phyloP scores from a whole-genome alignment of 2,888 invertebrate species.

The Agriopis leucophaearia region DNA sequence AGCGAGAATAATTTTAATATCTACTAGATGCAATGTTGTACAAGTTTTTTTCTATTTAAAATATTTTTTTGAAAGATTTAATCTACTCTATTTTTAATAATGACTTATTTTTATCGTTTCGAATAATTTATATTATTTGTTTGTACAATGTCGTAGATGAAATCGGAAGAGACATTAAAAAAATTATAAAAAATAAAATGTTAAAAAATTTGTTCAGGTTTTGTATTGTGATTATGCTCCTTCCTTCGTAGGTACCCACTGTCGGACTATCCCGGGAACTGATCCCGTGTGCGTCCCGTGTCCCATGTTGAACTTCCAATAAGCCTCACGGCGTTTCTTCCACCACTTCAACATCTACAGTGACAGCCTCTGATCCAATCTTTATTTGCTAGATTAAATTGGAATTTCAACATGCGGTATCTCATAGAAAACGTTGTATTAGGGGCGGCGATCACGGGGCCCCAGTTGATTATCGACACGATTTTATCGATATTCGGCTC shows the following conservation, averaged over 20 bases:
- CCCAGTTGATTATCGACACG: constrained; percentile 73
- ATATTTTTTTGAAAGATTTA: constrained; percentile 83
- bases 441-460: constrained; percentile 80
- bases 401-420: constrained; percentile 66
- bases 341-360: constrained; percentile 22
- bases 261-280: constrained; percentile 71
- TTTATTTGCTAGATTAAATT: constrained; percentile 43
- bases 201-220: constrained; percentile 78
- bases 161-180: constrained; percentile 82
- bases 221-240: constrained; percentile 70
- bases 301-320: constrained; percentile 66
- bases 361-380: constrained; percentile 15
- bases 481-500: constrained; percentile 74
- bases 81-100: constrained; percentile 85
- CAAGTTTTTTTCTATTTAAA: constrained; percentile 83
- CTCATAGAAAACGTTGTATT: constrained; percentile 62
- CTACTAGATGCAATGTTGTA: constrained; percentile 84
- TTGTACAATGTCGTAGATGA: constrained; percentile 83
- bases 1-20: constrained; percentile 77
- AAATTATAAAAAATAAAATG: constrained; percentile 84
- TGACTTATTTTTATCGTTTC: constrained; percentile 85
- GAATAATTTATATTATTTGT: constrained; percentile 85
- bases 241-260: constrained; percentile 63
- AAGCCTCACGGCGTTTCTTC: constrained; percentile 8
- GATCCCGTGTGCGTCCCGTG: constrained; percentile 70